These are phyloP conservation scores for Actinia equina DNA, from an alignment of 64 coral and sea anemone genomes.

Conservation along the genomic window DNA sequence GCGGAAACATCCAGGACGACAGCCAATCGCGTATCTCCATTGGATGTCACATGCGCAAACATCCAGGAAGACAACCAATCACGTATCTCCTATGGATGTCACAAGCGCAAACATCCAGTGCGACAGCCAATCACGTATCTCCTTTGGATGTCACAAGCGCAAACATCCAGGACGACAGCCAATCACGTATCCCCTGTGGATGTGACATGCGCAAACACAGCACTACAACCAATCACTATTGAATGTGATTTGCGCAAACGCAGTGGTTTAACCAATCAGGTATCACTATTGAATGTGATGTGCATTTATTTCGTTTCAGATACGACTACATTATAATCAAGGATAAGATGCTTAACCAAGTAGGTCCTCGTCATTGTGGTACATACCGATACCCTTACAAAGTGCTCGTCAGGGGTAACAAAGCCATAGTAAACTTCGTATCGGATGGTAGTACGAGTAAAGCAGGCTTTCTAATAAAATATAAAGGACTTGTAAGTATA, in stretches of 20 bases:
- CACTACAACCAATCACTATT: too few species aligned
- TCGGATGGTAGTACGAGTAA: constrained; percentile 5
- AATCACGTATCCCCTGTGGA: not conserved
- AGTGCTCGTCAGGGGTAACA: not conserved
- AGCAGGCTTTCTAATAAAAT: not conserved
- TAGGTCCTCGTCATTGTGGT: constrained; percentile 6
- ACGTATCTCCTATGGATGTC: not conserved
- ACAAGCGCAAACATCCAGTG: too few species aligned
- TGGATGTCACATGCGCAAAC: not conserved
- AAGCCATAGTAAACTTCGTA: not conserved
- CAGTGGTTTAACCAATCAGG: too few species aligned
- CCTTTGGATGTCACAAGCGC: too few species aligned
- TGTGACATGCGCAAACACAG: not conserved
- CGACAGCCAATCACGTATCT: not conserved
- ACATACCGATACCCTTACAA: not conserved
- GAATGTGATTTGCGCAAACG: not conserved
- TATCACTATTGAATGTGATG: too few species aligned
- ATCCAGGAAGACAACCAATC: not conserved
- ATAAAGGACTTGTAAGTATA: constrained; percentile 9
- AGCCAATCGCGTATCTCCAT: not conserved
- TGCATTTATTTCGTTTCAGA: not conserved
- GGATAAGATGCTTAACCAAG: constrained; percentile 23
- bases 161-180: too few species aligned
- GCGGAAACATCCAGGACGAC: too few species aligned
- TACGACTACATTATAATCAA: constrained; percentile 19